Percentiles rank a stretch among this genome's conserved stretches.
phyloP scores from a whole-genome alignment of 2,888 invertebrate species.

The Apotomis turbidana region DNA sequence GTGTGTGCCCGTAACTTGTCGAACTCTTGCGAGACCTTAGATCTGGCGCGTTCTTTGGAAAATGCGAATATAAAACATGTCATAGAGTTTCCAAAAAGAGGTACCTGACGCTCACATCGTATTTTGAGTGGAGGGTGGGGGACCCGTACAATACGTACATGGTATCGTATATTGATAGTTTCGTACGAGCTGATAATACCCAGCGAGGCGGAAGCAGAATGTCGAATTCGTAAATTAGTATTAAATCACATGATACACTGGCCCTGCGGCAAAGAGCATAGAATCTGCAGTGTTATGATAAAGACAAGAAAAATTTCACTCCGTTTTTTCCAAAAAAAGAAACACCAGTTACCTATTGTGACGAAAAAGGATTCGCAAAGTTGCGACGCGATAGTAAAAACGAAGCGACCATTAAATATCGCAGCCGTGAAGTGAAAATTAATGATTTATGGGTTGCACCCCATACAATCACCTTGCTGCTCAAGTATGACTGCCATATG shows the following conservation, averaged over 20 bases:
- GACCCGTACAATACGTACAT: background rate
- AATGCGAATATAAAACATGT: too few species aligned
- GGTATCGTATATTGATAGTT: slow-evolving; percentile 7
- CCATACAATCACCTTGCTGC: background rate
- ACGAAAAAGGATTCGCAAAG: background rate
- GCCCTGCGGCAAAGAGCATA: background rate
- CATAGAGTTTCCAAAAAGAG: too few species aligned
- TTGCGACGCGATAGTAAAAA: background rate
- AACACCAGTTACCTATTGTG: background rate
- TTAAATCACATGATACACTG: slow-evolving; percentile 7
- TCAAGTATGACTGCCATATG: slow-evolving; percentile 8
- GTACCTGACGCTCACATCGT: too few species aligned
- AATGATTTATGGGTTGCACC: slow-evolving; percentile 2
- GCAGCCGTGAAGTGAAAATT: background rate
- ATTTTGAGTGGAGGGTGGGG: too few species aligned
- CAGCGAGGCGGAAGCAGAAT: background rate
- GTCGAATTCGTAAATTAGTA: background rate
- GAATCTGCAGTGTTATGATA: slow-evolving; percentile 4
- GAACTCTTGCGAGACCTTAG: background rate
- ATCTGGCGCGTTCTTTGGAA: background rate
- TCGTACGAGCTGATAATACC: slow-evolving; percentile 13
- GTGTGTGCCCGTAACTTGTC: too few species aligned
- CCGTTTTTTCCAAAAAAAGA: slow-evolving; percentile 1
- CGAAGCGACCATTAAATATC: background rate
- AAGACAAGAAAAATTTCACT: background rate